A percentile compares a stretch with the other conserved stretches of the same genome.
phyloP scores from a whole-genome alignment of 1,140 invertebrate species.

The Calosoma granatense region DNA sequence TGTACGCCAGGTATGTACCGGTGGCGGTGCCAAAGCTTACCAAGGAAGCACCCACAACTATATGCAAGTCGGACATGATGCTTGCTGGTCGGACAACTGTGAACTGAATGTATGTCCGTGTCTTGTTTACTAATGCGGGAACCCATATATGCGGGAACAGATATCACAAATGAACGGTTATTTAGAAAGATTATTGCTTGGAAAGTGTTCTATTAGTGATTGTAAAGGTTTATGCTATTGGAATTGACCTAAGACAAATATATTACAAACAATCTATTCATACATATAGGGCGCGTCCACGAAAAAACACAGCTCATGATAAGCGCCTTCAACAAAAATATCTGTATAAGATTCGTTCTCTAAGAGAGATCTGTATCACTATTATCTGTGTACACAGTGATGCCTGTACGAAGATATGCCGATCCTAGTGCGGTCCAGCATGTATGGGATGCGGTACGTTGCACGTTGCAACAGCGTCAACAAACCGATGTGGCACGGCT shows the following conservation, averaged over 20 bases:
- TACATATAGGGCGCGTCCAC: too few species aligned
- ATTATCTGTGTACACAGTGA: too few species aligned
- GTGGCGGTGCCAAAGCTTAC: background rate
- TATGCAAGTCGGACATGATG: background rate
- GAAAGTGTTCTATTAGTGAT: too few species aligned
- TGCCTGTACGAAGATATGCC: constrained; percentile 28
- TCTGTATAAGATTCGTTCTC: too few species aligned
- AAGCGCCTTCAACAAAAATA: too few species aligned
- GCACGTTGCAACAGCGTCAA: constrained; percentile 19
- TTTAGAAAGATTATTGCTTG: too few species aligned
- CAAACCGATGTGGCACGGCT: constrained; percentile 23
- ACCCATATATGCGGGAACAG: background rate
- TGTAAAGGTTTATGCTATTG: too few species aligned
- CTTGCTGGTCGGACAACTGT: background rate
- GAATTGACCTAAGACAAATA: too few species aligned
- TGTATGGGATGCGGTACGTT: constrained; percentile 30
- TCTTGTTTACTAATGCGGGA: background rate
- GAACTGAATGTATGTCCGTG: background rate
- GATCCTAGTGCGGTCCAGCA: constrained; percentile 27
- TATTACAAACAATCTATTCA: too few species aligned
- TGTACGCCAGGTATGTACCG: background rate
- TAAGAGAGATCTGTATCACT: too few species aligned
- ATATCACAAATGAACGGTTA: too few species aligned
- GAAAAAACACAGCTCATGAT: too few species aligned
- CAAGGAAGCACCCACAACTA: background rate